Evolutionary conservation across 2,113 vertebrate species (phyloP).

Genomic region (Pipa parva): DNA sequence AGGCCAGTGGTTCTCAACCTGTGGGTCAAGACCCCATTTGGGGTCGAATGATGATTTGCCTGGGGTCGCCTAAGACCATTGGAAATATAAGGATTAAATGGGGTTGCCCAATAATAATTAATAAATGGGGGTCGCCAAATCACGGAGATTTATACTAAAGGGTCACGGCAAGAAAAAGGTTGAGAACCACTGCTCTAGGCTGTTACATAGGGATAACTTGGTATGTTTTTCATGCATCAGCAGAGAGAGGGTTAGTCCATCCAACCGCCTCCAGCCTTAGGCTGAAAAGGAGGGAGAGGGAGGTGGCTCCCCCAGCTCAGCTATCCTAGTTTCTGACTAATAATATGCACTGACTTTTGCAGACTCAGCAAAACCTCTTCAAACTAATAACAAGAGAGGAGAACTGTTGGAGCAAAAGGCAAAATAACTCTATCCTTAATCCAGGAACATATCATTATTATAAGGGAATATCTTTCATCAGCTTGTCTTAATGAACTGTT

Average conservation of each 20-base stretch:
- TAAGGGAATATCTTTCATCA: too few species aligned
- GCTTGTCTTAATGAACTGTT: too few species aligned
- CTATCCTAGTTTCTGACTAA: slow-evolving; percentile 15
- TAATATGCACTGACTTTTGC: slow-evolving; percentile 30
- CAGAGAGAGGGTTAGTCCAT: slow-evolving; percentile 23
- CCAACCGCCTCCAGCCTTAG: slow-evolving; percentile 17
- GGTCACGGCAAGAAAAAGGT: too few species aligned
- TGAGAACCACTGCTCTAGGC: too few species aligned
- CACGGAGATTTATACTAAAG: too few species aligned
- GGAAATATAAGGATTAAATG: too few species aligned
- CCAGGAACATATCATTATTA: not conserved
- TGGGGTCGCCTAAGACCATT: too few species aligned
- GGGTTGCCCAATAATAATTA: too few species aligned
- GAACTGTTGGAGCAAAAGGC: slow-evolving; percentile 3
- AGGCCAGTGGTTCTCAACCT: too few species aligned
- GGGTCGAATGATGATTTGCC: too few species aligned
- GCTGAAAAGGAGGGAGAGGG: slow-evolving; percentile 25
- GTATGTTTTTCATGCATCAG: not conserved
- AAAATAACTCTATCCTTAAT: not conserved
- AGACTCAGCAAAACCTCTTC: slow-evolving; percentile 26
- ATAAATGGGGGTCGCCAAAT: too few species aligned
- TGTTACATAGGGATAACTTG: not conserved
- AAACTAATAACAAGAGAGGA: not conserved
- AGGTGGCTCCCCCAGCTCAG: slow-evolving; percentile 8
- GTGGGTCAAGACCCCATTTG: too few species aligned